Percentiles rank a stretch among this genome's conserved stretches.
Conservation (phyloP, 1,140 invertebrate species). For the Rhynchophorus ferrugineus region DNA sequence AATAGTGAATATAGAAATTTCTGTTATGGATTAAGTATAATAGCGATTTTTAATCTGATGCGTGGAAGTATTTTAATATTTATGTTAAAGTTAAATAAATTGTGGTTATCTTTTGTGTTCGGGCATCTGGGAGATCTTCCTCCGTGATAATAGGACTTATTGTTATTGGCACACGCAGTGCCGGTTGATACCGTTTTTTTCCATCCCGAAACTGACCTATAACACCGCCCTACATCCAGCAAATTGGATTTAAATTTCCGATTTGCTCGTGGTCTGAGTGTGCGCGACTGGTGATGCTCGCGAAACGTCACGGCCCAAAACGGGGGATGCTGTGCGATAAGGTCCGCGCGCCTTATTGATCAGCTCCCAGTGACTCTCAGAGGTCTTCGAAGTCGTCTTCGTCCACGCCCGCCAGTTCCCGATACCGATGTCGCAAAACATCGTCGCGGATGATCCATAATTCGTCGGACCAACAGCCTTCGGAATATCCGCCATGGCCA, state of each 20-base stretch:
- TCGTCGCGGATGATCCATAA: neutral
- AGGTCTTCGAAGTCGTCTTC: neutral
- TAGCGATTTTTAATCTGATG: too few relatives aligned
- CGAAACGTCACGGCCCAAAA: slow-evolving; percentile 1
- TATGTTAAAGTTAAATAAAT: too few relatives aligned
- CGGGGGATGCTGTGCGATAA: slow-evolving; percentile 18
- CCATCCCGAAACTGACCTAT: slow-evolving; percentile 16
- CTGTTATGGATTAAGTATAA: too few relatives aligned
- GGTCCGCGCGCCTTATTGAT: slow-evolving; percentile 16
- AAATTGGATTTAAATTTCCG: slow-evolving; percentile 11
- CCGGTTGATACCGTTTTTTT: too few relatives aligned
- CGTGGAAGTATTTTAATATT: too few relatives aligned
- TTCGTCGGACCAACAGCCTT: neutral
- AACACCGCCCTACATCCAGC: slow-evolving; percentile 11
- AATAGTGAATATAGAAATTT: too few relatives aligned
- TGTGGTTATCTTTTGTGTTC: too few relatives aligned
- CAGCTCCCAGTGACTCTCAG: slow-evolving; percentile 7
- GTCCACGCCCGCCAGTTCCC: slow-evolving; percentile 9
- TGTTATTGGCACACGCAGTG: too few relatives aligned
- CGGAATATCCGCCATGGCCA: neutral
- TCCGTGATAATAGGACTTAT: too few relatives aligned
- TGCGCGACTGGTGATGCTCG: slow-evolving; percentile 11
- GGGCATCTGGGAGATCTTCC: too few relatives aligned
- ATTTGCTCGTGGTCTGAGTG: slow-evolving; percentile 5
- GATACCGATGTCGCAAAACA: neutral